A percentile compares a stretch with the other conserved stretches of the same genome.
These are phyloP conservation scores for Pelosia muscerda DNA, from an alignment of 2,888 invertebrate genomes.

Conservation along the genomic window DNA sequence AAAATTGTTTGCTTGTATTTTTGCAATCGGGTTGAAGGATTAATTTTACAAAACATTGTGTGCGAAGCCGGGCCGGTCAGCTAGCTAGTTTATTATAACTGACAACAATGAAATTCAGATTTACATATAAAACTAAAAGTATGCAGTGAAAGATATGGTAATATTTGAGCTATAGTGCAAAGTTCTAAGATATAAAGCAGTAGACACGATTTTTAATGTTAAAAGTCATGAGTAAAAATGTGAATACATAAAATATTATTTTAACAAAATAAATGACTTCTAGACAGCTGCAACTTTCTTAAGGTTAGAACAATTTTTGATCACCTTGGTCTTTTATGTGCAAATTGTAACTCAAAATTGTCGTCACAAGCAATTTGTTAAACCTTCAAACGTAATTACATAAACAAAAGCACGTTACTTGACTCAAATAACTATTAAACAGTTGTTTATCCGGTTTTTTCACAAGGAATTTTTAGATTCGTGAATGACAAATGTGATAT, in stretches of 20 bases:
- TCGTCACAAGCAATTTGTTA: background rate
- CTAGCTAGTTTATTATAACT: too few species aligned
- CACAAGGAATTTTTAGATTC: background rate
- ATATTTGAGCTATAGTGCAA: too few species aligned
- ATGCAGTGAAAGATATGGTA: too few species aligned
- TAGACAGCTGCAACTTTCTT: background rate
- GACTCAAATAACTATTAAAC: background rate
- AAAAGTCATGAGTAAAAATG: too few species aligned
- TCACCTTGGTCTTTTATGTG: background rate
- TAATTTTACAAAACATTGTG: too few species aligned
- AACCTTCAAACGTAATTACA: conserved; percentile 3
- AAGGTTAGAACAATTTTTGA: background rate
- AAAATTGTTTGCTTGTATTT: too few species aligned
- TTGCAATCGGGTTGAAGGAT: too few species aligned
- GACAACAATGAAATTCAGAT: too few species aligned
- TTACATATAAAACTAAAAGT: too few species aligned
- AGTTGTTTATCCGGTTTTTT: background rate
- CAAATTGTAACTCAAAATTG: background rate
- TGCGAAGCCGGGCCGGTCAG: too few species aligned
- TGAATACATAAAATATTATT: background rate
- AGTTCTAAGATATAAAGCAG: too few species aligned
- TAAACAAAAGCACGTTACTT: conserved; percentile 1
- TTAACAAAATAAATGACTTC: background rate
- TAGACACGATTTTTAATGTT: too few species aligned
- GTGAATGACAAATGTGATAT: conserved; percentile 2